Evolutionary conservation across 53 echinoderm and acorn worm genomes (phyloP).

Genomic region (Crossaster papposus): DNA sequence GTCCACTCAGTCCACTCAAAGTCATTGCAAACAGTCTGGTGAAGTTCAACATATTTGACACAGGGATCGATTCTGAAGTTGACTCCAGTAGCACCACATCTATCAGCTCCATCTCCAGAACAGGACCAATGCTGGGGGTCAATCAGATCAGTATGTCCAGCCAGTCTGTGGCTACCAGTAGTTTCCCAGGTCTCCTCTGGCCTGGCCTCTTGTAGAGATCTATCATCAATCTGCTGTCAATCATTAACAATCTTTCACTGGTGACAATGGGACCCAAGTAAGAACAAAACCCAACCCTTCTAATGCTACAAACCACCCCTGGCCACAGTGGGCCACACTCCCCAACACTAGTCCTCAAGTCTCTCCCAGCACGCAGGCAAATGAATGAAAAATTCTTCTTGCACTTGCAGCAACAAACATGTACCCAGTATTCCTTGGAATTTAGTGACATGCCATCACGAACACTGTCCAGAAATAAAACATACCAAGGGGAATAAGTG

Average conservation of each 20-base stretch:
- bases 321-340: constrained; percentile 24
- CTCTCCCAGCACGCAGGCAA: constrained; percentile 23
- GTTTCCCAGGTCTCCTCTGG: constrained; percentile 16
- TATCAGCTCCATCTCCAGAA: background rate
- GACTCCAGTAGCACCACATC: background rate
- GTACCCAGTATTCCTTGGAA: background rate
- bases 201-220: background rate
- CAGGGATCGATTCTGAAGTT: background rate
- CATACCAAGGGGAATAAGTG: constrained; percentile 16
- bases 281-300: constrained; percentile 45
- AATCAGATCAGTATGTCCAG: constrained; percentile 21
- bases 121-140: background rate
- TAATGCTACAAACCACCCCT: constrained; percentile 57
- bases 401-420: background rate
- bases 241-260: background rate
- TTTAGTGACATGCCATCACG: constrained; percentile 54
- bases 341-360: constrained; percentile 31
- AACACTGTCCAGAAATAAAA: constrained; percentile 46
- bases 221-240: background rate
- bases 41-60: background rate
- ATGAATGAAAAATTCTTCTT: constrained; percentile 4
- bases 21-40: background rate
- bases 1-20: background rate
- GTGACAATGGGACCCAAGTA: background rate
- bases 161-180: too few species aligned